phyloP scores from a whole-genome alignment of 2,113 vertebrate species.

The Cyphomyrus discorhynchus region DNA sequence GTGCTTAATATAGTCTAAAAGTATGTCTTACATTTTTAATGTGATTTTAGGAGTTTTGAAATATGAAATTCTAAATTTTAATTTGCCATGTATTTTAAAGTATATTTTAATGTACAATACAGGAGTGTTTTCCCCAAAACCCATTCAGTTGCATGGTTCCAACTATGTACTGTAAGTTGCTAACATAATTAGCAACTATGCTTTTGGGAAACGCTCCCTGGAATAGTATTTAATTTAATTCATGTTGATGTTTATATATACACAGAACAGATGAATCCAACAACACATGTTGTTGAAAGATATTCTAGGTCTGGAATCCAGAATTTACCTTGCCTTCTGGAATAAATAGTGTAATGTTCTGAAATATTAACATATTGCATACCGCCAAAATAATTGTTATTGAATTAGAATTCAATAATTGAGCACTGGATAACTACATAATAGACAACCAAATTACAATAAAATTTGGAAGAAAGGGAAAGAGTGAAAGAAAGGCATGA shows the following conservation, averaged over 20 bases:
- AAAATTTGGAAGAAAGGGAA: neutral
- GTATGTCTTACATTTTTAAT: conserved; percentile 32
- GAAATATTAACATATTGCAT: neutral
- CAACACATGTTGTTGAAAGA: neutral
- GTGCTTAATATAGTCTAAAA: conserved; percentile 28
- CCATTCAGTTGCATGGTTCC: neutral
- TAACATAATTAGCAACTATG: neutral
- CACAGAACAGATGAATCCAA: neutral
- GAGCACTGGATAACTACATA: neutral
- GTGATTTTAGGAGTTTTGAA: conserved; percentile 43
- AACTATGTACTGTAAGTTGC: neutral
- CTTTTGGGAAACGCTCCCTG: neutral
- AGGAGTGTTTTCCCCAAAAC: neutral
- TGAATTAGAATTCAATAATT: neutral
- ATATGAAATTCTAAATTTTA: conserved; percentile 36
- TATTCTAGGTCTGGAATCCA: neutral
- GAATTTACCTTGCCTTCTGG: neutral
- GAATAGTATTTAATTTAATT: neutral
- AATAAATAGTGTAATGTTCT: neutral
- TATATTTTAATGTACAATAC: neutral
- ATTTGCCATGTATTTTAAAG: conserved; percentile 13
- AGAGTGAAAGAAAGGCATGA: neutral
- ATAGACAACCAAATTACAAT: neutral
- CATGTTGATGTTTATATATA: neutral
- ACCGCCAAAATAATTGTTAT: neutral